Evolutionary conservation across 2,113 vertebrate genomes (phyloP).

Genomic region (Indri indri): DNA sequence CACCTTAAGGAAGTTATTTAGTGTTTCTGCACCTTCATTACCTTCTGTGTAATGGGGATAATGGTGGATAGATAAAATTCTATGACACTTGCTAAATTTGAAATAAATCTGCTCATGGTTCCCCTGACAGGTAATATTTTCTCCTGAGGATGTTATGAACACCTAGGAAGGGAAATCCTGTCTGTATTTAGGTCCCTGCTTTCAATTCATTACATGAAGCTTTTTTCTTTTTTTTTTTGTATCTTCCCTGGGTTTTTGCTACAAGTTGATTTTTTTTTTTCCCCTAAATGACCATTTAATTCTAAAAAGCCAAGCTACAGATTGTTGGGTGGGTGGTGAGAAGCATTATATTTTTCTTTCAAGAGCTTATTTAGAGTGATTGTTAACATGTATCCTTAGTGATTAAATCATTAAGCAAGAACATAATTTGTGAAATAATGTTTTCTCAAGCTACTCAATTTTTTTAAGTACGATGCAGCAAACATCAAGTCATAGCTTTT

Average conservation of each 20-base stretch:
- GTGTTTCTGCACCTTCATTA: neutral
- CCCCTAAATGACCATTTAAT: conserved; percentile 50
- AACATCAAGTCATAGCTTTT: conserved; percentile 73
- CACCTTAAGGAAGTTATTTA: neutral
- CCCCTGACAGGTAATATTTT: neutral
- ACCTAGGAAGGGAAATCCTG: neutral
- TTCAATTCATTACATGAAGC: neutral
- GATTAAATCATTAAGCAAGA: conserved; percentile 73
- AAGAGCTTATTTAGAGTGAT: conserved; percentile 55
- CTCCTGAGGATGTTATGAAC: neutral
- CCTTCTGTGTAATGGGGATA: neutral
- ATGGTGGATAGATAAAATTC: neutral
- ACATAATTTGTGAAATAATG: conserved; percentile 62
- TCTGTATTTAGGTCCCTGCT: neutral
- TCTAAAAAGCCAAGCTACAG: conserved; percentile 52
- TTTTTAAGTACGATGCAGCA: neutral
- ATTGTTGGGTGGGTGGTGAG: conserved; percentile 59
- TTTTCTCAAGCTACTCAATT: conserved; percentile 52
- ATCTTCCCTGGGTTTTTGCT: neutral
- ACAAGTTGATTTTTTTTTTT: neutral
- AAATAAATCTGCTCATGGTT: neutral
- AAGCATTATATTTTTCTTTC: conserved; percentile 64
- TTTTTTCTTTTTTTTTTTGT: neutral
- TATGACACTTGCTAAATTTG: neutral
- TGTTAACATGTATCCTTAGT: conserved; percentile 73